Evolutionary conservation across 1,140 invertebrate species (phyloP).

Genomic region (Drosophila repletoides): DNA sequence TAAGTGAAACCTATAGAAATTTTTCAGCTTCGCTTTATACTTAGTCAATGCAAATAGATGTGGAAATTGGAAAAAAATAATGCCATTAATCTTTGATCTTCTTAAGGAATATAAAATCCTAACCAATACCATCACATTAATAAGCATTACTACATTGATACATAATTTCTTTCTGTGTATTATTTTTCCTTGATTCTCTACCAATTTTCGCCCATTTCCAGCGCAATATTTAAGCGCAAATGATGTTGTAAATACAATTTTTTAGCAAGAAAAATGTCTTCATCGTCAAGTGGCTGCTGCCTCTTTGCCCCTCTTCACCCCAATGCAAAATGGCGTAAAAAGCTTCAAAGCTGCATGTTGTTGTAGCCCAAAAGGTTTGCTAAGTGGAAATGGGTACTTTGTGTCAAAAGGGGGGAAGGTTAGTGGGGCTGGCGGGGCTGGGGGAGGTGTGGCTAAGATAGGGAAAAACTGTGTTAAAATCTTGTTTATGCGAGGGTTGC

Average conservation of each 20-base stretch:
- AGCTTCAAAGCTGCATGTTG: slow-evolving; percentile 1
- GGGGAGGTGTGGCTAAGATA: too few species aligned
- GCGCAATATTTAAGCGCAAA: slow-evolving; percentile 52
- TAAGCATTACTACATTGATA: too few species aligned
- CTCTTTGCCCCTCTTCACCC: background rate
- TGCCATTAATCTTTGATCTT: too few species aligned
- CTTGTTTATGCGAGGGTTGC: slow-evolving; percentile 46
- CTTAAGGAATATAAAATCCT: too few species aligned
- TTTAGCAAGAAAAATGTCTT: slow-evolving; percentile 67
- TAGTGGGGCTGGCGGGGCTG: too few species aligned
- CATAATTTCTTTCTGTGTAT: too few species aligned
- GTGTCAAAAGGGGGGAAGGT: background rate
- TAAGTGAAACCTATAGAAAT: too few species aligned
- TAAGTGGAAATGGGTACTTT: slow-evolving; percentile 67
- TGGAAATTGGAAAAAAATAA: too few species aligned
- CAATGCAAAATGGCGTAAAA: slow-evolving; percentile 42
- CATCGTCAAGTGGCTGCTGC: slow-evolving; percentile 52
- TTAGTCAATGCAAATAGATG: too few species aligned
- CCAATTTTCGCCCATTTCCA: background rate
- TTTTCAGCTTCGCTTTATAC: too few species aligned
- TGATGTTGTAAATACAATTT: slow-evolving; percentile 73
- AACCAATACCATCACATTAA: too few species aligned
- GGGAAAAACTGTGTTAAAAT: slow-evolving; percentile 43
- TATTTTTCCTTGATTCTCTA: too few species aligned
- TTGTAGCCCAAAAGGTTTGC: slow-evolving; percentile 51